phyloP scores from a whole-genome alignment of 2,797 vertebrate species.

The Xenopus petersii region DNA sequence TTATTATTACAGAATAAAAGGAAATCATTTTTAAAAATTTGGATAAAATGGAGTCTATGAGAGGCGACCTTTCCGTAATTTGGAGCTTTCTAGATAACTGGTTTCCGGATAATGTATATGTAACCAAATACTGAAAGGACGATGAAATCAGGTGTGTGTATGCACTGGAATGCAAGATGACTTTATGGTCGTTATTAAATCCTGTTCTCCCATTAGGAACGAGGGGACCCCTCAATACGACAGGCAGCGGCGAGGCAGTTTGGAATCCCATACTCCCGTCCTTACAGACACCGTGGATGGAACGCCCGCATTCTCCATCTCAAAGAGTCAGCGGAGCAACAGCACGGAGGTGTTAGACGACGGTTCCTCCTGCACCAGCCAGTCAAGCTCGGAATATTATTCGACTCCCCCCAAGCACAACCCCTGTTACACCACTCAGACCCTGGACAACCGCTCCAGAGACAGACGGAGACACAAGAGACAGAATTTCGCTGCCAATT shows the following conservation, averaged over 20 bases:
- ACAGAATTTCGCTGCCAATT: conserved; percentile 75
- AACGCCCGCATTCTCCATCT: conserved; percentile 64
- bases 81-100: no score
- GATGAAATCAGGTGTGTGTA: no score
- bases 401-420: conserved; percentile 66
- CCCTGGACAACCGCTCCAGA: conserved; percentile 72
- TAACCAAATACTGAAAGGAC: no score
- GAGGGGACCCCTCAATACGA: conserved; percentile 74
- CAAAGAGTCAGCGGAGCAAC: conserved; percentile 82
- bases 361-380: conserved; percentile 92
- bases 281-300: conserved; percentile 68
- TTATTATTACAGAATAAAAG: no score
- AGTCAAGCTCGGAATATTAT: conserved; percentile 87
- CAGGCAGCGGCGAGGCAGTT: conserved; percentile 87
- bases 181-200: no score
- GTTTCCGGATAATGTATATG: no score
- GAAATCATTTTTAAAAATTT: no score
- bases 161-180: no score
- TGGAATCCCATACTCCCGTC: conserved; percentile 86
- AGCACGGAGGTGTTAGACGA: conserved; percentile 94
- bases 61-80: no score
- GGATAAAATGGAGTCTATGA: no score
- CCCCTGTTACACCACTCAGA: conserved; percentile 67
- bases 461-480: conserved; percentile 79
- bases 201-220: conserved; percentile 63